phyloP scores from a whole-genome alignment of 2,113 vertebrate genomes.

The Nothocercus julius region DNA sequence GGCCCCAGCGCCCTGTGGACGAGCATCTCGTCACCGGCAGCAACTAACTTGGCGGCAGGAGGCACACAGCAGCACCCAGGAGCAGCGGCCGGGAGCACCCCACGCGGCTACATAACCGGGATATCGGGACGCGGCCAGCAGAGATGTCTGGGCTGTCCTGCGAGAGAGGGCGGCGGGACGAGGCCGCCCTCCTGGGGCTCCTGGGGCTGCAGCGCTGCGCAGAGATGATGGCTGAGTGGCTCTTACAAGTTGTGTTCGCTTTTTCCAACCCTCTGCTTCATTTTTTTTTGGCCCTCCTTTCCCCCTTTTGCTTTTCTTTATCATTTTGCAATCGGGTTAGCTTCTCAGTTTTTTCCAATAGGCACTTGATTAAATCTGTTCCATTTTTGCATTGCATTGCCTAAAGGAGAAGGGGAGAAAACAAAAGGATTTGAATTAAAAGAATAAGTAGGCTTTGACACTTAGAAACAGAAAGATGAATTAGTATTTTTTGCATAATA shows the following conservation, averaged over 20 bases:
- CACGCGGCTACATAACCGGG: background rate
- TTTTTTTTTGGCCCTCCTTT: background rate
- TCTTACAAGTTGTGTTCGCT: conserved; percentile 78
- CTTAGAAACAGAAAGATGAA: background rate
- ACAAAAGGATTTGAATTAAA: conserved; percentile 35
- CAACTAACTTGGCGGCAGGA: conserved; percentile 53
- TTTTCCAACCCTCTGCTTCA: background rate
- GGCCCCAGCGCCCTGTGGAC: conserved; percentile 35
- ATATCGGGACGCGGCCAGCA: background rate
- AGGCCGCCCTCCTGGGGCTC: conserved; percentile 67
- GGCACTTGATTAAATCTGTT: conserved; percentile 1
- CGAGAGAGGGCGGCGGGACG: conserved; percentile 65
- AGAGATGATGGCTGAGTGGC: conserved; percentile 71
- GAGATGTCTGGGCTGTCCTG: conserved; percentile 76
- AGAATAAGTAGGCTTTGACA: background rate
- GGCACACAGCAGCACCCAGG: background rate
- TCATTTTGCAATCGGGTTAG: background rate
- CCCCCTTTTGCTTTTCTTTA: background rate
- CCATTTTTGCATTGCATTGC: background rate
- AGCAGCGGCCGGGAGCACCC: conserved; percentile 36
- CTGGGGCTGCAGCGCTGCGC: conserved; percentile 75
- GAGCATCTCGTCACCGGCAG: conserved; percentile 65
- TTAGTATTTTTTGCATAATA: background rate
- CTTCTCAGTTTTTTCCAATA: conserved; percentile 3
- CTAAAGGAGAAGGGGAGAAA: conserved; percentile 10